These are phyloP conservation scores for Podiceps cristatus DNA, from an alignment of 2,113 vertebrate species.

Conservation along the genomic window DNA sequence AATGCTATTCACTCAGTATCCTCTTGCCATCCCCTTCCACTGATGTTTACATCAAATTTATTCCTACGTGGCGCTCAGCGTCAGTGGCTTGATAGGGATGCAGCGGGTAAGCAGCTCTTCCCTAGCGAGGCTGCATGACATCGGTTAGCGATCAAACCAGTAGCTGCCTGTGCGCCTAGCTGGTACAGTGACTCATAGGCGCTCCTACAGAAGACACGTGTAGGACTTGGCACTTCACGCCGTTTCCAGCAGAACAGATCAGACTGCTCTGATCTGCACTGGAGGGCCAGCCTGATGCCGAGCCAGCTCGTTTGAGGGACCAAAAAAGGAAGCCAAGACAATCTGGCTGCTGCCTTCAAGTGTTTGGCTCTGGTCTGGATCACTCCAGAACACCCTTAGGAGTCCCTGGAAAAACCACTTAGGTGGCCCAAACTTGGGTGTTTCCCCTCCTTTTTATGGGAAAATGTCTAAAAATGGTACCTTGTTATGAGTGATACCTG, in stretches of 20 bases:
- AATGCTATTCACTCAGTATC: neutral
- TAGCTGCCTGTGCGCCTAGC: neutral
- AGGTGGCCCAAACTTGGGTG: neutral
- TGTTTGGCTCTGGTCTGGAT: neutral
- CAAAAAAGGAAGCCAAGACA: neutral
- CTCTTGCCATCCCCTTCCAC: neutral
- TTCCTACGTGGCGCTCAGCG: neutral
- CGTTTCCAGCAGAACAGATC: neutral
- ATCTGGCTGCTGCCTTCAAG: neutral
- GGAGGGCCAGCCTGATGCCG: neutral
- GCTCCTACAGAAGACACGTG: neutral
- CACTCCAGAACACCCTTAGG: neutral
- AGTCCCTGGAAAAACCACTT: neutral
- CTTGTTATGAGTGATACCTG: neutral
- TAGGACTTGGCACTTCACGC: neutral
- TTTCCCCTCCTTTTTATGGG: neutral
- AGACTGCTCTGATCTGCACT: neutral
- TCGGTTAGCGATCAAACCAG: neutral
- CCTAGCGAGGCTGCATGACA: neutral
- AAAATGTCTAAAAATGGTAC: neutral
- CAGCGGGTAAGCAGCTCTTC: neutral
- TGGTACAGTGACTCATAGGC: neutral
- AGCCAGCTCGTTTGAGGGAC: neutral
- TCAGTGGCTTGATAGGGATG: fast-evolving
- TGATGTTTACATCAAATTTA: neutral